Evolutionary conservation across 2,113 vertebrate species (phyloP).

Genomic region (Rhabdomys dilectus): DNA sequence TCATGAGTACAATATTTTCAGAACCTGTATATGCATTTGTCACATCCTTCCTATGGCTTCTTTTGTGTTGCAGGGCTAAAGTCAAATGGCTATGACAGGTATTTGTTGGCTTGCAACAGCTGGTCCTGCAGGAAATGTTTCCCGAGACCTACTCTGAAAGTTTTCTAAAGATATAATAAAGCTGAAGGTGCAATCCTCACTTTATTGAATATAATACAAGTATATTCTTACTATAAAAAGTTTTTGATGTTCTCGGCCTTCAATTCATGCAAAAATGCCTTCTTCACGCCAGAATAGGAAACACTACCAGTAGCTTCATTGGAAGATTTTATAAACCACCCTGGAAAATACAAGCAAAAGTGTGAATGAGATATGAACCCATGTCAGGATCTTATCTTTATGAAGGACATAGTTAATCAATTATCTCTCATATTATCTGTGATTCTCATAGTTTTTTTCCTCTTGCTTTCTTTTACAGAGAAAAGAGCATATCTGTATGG

Average conservation of each 20-base stretch:
- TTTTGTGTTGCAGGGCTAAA: not conserved
- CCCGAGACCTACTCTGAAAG: not conserved
- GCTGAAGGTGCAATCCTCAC: not conserved
- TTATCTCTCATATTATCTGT: not conserved
- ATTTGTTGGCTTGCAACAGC: not conserved
- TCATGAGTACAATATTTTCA: not conserved
- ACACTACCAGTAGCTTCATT: constrained; percentile 42
- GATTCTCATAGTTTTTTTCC: not conserved
- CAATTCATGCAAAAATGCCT: constrained; percentile 92
- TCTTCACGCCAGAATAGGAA: constrained; percentile 82
- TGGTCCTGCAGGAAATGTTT: not conserved
- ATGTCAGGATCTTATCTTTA: not conserved
- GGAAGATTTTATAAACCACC: constrained; percentile 92
- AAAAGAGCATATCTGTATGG: not conserved
- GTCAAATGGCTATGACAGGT: not conserved
- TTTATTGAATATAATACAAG: not conserved
- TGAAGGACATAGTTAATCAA: not conserved
- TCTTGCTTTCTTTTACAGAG: not conserved
- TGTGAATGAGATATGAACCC: not conserved
- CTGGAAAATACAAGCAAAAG: constrained; percentile 84
- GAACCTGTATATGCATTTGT: not conserved
- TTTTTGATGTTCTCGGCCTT: constrained; percentile 92
- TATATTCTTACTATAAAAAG: constrained; percentile 91
- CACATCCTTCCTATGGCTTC: constrained; percentile 6
- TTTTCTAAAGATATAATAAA: not conserved